Evolutionary conservation across 2,113 vertebrate species (phyloP).

Genomic region (Notechis scutatus): DNA sequence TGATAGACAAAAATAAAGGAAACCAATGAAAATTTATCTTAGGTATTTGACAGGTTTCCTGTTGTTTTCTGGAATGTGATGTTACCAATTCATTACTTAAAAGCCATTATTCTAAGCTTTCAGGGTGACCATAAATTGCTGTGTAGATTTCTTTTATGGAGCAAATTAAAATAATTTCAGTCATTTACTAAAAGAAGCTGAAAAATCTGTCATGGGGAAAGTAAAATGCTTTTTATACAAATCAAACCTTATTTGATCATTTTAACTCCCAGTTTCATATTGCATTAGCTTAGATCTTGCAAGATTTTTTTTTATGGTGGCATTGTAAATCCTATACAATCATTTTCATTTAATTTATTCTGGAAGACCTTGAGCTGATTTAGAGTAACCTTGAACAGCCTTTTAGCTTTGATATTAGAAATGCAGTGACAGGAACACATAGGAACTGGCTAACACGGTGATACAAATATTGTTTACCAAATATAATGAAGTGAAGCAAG

Average conservation of each 20-base stretch:
- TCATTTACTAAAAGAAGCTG: neutral
- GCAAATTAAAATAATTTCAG: neutral
- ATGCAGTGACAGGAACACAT: neutral
- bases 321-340: slow-evolving; percentile 1
- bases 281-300: neutral
- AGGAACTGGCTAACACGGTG: neutral
- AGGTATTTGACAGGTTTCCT: neutral
- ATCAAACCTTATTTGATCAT: neutral
- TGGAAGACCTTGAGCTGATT: neutral
- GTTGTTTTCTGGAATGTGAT: neutral
- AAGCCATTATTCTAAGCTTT: slow-evolving; percentile 8
- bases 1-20: neutral
- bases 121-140: neutral
- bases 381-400: neutral
- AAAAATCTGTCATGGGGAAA: neutral
- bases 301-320: neutral
- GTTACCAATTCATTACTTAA: neutral
- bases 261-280: neutral
- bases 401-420: slow-evolving; percentile 14
- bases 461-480: neutral
- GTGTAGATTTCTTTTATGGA: neutral
- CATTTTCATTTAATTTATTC: slow-evolving; percentile 18
- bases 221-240: neutral
- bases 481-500: neutral
- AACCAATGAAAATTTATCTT: neutral